Percentiles rank a stretch among this genome's conserved stretches.
Conservation (phyloP, 2,113 vertebrate genomes). For the Eubucco bourcierii region DNA sequence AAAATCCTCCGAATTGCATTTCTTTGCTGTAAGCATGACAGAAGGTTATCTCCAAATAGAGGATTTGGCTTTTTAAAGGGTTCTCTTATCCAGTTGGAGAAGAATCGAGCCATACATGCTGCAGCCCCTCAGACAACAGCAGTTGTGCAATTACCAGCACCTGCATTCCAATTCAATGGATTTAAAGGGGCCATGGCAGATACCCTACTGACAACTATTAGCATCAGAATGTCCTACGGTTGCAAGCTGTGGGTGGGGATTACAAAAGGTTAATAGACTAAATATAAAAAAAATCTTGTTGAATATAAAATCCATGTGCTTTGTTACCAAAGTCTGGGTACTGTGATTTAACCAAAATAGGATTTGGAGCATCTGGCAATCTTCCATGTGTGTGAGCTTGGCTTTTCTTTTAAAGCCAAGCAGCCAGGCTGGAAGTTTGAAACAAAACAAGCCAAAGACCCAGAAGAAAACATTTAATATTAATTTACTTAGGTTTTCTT, state of each 20-base stretch:
- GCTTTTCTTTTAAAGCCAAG: conserved; percentile 47
- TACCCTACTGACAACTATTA: conserved; percentile 73
- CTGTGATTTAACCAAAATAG: conserved; percentile 76
- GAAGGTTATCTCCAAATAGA: not conserved
- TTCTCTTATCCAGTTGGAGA: conserved; percentile 56
- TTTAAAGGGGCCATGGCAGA: conserved; percentile 68
- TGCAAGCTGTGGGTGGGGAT: conserved; percentile 75
- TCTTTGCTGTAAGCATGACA: not conserved
- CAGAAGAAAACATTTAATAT: conserved; percentile 15
- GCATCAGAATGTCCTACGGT: conserved; percentile 65
- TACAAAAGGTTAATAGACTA: conserved; percentile 81
- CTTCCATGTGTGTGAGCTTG: conserved; percentile 50
- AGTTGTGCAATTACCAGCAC: conserved; percentile 67
- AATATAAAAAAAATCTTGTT: conserved; percentile 76
- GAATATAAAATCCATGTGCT: conserved; percentile 78
- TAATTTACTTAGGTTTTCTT: not conserved
- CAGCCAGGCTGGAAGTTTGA: conserved; percentile 53
- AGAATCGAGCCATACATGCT: conserved; percentile 26
- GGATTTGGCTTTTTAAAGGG: not conserved
- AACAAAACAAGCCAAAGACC: conserved; percentile 34
- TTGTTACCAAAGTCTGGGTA: conserved; percentile 73
- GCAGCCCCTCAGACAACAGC: conserved; percentile 45
- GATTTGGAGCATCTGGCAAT: conserved; percentile 70
- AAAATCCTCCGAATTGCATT: not conserved
- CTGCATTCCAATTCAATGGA: conserved; percentile 72